A percentile compares a stretch with the other conserved stretches of the same genome.
phyloP scores from a whole-genome alignment of 1,140 invertebrate genomes.

The Campoletis sonorensis region DNA sequence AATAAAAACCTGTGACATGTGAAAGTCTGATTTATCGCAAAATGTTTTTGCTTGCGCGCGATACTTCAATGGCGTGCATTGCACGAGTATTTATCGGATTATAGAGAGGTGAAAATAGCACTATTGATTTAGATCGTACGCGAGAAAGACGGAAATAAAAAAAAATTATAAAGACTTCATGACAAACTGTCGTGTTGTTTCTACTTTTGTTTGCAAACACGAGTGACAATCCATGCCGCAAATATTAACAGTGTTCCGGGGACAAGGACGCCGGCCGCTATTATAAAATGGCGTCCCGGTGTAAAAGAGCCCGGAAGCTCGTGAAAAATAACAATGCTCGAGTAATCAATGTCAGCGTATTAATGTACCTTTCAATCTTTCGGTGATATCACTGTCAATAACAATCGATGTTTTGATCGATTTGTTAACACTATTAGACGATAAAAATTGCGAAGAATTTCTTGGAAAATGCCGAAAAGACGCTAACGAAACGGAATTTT shows the following conservation, averaged over 20 bases:
- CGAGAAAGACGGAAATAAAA: too few species aligned
- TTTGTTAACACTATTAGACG: too few species aligned
- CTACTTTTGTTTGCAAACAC: neutral
- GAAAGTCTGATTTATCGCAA: neutral
- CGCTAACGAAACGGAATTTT: conserved; percentile 30
- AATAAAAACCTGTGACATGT: neutral
- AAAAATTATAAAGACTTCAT: too few species aligned
- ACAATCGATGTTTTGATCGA: too few species aligned
- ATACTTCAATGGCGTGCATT: conserved; percentile 1
- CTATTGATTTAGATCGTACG: too few species aligned
- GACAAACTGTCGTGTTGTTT: too few species aligned
- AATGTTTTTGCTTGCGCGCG: neutral
- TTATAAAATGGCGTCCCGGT: conserved; percentile 45
- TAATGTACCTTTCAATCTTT: neutral
- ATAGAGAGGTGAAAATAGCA: too few species aligned
- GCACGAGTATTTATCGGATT: neutral
- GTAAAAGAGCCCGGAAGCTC: neutral
- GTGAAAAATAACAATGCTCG: neutral
- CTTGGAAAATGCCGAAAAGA: neutral
- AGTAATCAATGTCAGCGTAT: neutral
- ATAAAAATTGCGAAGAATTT: neutral
- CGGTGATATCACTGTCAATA: neutral
- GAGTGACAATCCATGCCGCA: neutral
- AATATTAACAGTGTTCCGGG: neutral
- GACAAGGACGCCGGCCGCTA: conserved; percentile 37